Percentiles rank a stretch among this genome's conserved stretches.
Conservation (phyloP, 2,797 vertebrate genomes). For the Gila robusta region DNA sequence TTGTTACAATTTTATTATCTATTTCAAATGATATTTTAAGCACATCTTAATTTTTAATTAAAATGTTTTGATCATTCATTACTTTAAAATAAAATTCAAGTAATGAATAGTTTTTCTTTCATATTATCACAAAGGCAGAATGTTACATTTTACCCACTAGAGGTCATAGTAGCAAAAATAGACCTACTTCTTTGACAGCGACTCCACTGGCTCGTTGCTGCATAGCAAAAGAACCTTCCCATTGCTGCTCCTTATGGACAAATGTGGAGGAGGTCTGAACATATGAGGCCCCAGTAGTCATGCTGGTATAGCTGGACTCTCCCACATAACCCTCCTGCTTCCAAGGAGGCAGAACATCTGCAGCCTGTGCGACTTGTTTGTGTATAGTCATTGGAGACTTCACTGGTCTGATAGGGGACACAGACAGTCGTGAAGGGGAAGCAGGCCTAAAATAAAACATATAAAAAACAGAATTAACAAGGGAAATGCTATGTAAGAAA, state of each 20-base stretch:
- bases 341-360: slow-evolving; percentile 91
- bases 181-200: slow-evolving; percentile 70
- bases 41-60: not conserved
- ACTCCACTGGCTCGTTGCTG: slow-evolving; percentile 66
- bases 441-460: slow-evolving; percentile 73
- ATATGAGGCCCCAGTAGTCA: slow-evolving; percentile 68
- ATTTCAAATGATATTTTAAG: not conserved
- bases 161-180: slow-evolving; percentile 25
- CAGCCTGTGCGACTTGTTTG: slow-evolving; percentile 67
- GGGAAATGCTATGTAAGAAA: not conserved
- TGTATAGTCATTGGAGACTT: slow-evolving; percentile 83
- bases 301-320: slow-evolving; percentile 79
- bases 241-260: slow-evolving; percentile 81
- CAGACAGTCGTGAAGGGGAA: slow-evolving; percentile 86
- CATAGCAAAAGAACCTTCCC: slow-evolving; percentile 79
- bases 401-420: slow-evolving; percentile 86
- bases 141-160: slow-evolving; percentile 47
- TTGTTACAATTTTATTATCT: not conserved
- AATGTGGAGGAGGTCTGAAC: slow-evolving; percentile 70
- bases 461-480: not conserved
- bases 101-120: not conserved
- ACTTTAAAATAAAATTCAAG: not conserved
- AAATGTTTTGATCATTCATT: not conserved
- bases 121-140: not conserved
- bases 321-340: slow-evolving; percentile 84